Base-by-base conservation (phyloP, 2,113 vertebrate species). In the Chamaetylas fuelleborni region DNA sequence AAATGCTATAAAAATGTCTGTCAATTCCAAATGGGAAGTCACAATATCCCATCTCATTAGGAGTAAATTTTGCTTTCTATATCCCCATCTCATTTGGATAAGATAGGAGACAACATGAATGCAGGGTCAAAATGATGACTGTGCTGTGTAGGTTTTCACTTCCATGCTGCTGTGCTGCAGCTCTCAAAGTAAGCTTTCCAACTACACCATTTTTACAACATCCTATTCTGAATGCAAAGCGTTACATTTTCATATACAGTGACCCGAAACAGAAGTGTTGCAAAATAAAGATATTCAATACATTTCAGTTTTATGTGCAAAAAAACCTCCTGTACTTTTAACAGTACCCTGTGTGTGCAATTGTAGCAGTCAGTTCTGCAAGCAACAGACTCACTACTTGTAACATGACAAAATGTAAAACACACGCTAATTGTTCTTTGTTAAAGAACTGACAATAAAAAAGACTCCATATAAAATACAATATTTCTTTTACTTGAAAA, bases 401-500 rank as follows among this genome's bases (percentile, higher is more conserved):
- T 79, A 90, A 92, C n/a, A 60, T 79, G 90, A 82, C 47, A 67
- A 94, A 95, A 92, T n/a, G 54, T 80, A 71, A 93, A 93, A 88
- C 48, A 54, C 51, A 73, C 14, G 26, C 57, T 64, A 85, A 83
- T 9, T 1, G 57, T 90, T 86, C 94, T 91, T 95, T 86, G 64
- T 86, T 57, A 78, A 94, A 96, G 96, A 93, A 95, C 78, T 84
- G 56, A 78, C 50, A 79, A 83, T 91, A 92, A 95, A 89, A 94
- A 85, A 71, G 66, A 71, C 57, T 93, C 91, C 71, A 60, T 74
- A 92, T 57, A 95, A 96, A 96, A 96, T 78, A 93, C 69, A 72
- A 29, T 60, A 83, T 94, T 67, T 81, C 48, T 90, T 88, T 94
- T 93, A 71, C 93, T 93, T 69, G 67, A 96, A 97, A 97, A 96